A percentile compares a stretch with the other conserved stretches of the same genome.
Evolutionary conservation across 2,888 invertebrate species (phyloP).

Genomic region (Timema cristinae): DNA sequence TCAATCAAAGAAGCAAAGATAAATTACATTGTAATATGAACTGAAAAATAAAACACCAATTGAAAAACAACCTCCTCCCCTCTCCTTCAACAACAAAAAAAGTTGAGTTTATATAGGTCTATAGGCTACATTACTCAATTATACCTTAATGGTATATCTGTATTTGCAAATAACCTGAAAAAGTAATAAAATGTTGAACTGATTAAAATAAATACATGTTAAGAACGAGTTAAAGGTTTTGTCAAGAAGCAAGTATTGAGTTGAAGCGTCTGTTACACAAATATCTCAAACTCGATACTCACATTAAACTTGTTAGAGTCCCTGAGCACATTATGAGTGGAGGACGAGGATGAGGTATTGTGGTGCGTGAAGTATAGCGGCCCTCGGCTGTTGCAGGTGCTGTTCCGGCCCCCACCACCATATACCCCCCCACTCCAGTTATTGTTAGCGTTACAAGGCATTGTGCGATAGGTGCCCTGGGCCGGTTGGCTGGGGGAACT

Average conservation of each 20-base stretch:
- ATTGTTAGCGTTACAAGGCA: conserved; percentile 30
- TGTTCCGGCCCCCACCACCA: conserved; percentile 20
- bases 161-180: too few species aligned
- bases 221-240: too few species aligned
- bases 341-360: conserved; percentile 20
- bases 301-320: conserved; percentile 33
- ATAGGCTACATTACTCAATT: too few species aligned
- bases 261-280: conserved; percentile 19
- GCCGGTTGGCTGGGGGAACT: conserved; percentile 23
- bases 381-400: conserved; percentile 23
- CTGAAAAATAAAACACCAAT: too few species aligned
- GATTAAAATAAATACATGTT: too few species aligned
- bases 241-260: background rate
- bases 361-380: conserved; percentile 29
- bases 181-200: too few species aligned
- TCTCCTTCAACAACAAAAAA: too few species aligned
- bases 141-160: too few species aligned
- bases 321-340: conserved; percentile 25
- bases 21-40: too few species aligned
- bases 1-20: too few species aligned
- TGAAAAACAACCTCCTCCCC: too few species aligned
- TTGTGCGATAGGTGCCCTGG: conserved; percentile 25
- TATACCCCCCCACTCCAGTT: conserved; percentile 26
- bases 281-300: conserved; percentile 31
- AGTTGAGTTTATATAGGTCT: too few species aligned